Evolutionary conservation across 2,888 invertebrate genomes (phyloP).

Genomic region (Exocentrus adspersus): DNA sequence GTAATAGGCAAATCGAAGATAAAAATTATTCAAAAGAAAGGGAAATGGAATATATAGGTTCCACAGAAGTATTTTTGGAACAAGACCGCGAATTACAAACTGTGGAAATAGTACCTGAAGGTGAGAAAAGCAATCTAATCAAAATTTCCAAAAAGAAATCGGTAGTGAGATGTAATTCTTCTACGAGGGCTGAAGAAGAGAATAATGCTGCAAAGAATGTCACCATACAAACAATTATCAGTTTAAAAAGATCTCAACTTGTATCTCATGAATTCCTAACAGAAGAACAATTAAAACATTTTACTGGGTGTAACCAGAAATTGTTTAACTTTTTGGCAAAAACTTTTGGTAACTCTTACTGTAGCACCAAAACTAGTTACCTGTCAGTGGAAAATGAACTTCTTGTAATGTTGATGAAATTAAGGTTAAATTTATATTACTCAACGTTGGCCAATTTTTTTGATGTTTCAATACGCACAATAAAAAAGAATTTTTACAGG

Average conservation of each 20-base stretch:
- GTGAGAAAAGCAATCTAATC: too few relatives aligned
- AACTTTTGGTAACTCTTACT: not conserved
- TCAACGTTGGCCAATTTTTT: not conserved
- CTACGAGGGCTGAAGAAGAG: not conserved
- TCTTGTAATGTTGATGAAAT: conserved; percentile 1
- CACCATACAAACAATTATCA: not conserved
- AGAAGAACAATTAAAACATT: not conserved
- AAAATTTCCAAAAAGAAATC: too few relatives aligned
- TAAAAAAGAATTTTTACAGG: not conserved
- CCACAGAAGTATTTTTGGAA: too few relatives aligned
- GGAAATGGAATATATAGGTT: too few relatives aligned
- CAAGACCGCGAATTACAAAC: too few relatives aligned
- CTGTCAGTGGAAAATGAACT: not conserved
- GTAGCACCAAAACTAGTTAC: not conserved
- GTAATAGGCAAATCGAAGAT: not conserved
- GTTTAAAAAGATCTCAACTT: not conserved
- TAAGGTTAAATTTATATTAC: conserved; percentile 2
- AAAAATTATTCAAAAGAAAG: too few relatives aligned
- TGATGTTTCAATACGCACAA: not conserved
- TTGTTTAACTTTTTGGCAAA: not conserved
- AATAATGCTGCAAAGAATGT: not conserved
- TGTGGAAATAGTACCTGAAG: too few relatives aligned
- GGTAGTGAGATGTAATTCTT: too few relatives aligned
- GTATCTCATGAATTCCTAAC: conserved; percentile 3
- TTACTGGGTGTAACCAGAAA: not conserved